phyloP scores from a whole-genome alignment of 2,888 invertebrate species.

The Thecocarcelia acutangulata region DNA sequence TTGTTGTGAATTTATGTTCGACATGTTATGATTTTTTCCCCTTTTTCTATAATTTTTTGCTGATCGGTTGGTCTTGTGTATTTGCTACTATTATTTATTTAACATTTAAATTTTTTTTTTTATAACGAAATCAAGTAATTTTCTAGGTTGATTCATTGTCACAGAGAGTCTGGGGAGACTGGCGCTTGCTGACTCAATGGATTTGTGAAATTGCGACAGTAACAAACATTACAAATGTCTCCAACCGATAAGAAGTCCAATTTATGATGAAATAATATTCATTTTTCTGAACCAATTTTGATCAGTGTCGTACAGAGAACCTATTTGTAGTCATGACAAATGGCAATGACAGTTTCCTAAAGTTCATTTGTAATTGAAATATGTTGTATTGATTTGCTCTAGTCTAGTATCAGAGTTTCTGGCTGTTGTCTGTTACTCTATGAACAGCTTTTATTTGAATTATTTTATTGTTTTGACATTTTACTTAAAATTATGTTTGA shows the following conservation, averaged over 20 bases:
- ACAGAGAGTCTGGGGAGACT: constrained; percentile 7
- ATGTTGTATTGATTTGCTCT: constrained; percentile 5
- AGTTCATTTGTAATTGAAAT: background rate
- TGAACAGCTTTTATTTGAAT: background rate
- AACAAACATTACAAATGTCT: constrained; percentile 34
- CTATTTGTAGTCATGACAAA: no score
- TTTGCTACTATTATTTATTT: constrained; percentile 21
- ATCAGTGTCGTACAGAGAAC: background rate
- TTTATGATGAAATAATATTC: constrained; percentile 15
- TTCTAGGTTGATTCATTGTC: constrained; percentile 46
- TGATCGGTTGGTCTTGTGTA: background rate
- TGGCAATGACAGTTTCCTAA: background rate
- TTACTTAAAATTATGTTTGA: no score
- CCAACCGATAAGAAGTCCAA: constrained; percentile 31
- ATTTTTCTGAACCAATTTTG: background rate
- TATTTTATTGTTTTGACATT: no score
- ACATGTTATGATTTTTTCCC: constrained; percentile 8
- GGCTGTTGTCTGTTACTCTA: constrained; percentile 4
- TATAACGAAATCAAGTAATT: constrained; percentile 51
- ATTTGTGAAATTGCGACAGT: constrained; percentile 56
- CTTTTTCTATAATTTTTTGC: no score
- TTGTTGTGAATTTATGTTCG: constrained; percentile 59
- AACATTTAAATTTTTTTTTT: constrained; percentile 48
- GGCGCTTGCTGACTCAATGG: constrained; percentile 50
- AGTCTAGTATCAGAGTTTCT: background rate